Evolutionary conservation across 2,797 vertebrate genomes (phyloP).

Genomic region (Danio aesculapii): DNA sequence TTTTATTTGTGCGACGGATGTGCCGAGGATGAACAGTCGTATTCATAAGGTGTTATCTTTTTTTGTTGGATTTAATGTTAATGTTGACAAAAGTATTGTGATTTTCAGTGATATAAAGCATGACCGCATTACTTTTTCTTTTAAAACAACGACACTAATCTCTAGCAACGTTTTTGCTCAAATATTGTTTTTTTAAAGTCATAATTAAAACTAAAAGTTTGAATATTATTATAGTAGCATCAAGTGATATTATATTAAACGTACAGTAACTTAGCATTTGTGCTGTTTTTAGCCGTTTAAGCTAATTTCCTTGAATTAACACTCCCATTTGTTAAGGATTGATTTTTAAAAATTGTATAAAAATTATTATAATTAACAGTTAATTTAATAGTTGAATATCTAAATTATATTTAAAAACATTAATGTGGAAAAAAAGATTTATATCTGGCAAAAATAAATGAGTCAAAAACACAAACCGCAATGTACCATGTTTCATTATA

Average conservation of each 20-base stretch:
- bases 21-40: background rate
- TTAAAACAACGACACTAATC: background rate
- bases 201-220: background rate
- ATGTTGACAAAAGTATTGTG: background rate
- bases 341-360: background rate
- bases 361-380: background rate
- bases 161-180: background rate
- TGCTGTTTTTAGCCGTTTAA: background rate
- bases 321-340: background rate
- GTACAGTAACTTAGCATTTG: background rate
- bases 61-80: background rate
- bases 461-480: background rate
- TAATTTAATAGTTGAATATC: background rate
- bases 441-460: no score
- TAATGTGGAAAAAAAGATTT: no score
- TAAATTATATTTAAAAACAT: background rate
- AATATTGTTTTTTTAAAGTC: no score
- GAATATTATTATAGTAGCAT: background rate
- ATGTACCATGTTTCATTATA: background rate
- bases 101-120: background rate
- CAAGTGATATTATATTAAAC: background rate
- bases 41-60: background rate
- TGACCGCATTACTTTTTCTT: background rate
- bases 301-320: background rate
- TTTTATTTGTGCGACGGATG: background rate